Evolutionary conservation across 2,888 invertebrate genomes (phyloP), one percentile per base, ranked within the genome.

Genomic region (Brachypterus glaber): DNA sequence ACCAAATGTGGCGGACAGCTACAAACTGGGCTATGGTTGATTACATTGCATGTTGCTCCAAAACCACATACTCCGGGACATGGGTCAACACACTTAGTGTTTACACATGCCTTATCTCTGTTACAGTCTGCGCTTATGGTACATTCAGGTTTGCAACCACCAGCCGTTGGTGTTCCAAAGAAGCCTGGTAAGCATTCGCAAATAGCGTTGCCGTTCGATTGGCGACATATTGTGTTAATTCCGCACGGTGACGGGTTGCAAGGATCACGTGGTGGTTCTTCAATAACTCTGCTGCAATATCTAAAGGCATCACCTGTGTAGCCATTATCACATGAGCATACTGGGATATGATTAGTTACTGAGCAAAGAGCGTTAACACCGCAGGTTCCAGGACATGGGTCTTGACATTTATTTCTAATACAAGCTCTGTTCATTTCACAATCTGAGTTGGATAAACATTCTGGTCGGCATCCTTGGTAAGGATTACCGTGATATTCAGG

Each of bases 21-120:
- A 58, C 91, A 91, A 33, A 88, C 79, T 1, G 91, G 87, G 58
- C 81, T 83, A 60, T 91, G 91, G 57, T 87, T 84, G 45, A 86
- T 76, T 2, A 85, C 79, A 53, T 76, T 74, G 56, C 91, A 91
- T 48, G 77, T 68, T 1, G 91, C 83, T 33, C 75, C 74, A 47
- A 79, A 71, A 41, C 89, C 88, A 47, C 89, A 89, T 8, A 82
- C 76, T 24, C 86, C 85, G 12, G 75, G 74, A 51, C 89, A 90
- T 24, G 88, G 87, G 55, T 89, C 79, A 3, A 77, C 68, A 54
- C 89, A 90, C 62, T 80, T 86, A 45, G 79, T 77, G 55, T 82
- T 82, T 3, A 81, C 74, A 54, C 90, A 90, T 5, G 86, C 81
- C 54, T 74, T 74, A 47, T 82, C 70, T 45, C 76, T 74, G 17